phyloP scores from a whole-genome alignment of 2,113 vertebrate species.

The Sprattus sprattus region DNA sequence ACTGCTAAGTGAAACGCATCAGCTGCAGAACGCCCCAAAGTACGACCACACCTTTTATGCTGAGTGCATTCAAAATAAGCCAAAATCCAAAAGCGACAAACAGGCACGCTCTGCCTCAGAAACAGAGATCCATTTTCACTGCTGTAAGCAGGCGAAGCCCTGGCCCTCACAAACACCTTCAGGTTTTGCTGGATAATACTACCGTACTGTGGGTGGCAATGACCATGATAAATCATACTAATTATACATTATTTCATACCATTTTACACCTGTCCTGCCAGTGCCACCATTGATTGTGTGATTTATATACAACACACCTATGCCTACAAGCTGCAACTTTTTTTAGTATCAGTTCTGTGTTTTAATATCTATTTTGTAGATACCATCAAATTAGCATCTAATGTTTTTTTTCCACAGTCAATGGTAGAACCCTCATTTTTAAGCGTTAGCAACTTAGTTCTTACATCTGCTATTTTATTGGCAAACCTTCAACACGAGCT shows the following conservation, averaged over 20 bases:
- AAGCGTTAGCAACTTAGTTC: background rate
- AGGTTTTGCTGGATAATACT: background rate
- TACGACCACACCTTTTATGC: background rate
- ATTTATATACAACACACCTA: background rate
- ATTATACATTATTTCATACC: background rate
- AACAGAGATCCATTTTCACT: background rate
- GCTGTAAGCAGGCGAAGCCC: background rate
- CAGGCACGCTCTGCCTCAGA: background rate
- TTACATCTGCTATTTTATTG: background rate
- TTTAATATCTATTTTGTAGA: background rate
- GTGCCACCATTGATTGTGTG: background rate
- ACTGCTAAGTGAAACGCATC: background rate
- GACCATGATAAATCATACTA: background rate
- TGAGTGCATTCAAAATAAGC: background rate
- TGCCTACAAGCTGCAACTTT: background rate
- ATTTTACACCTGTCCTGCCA: background rate
- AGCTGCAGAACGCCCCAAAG: background rate
- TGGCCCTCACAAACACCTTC: background rate
- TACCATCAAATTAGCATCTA: background rate
- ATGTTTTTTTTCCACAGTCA: background rate
- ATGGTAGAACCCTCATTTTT: background rate
- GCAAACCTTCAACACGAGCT: background rate
- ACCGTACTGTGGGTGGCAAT: background rate
- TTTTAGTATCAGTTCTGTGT: background rate
- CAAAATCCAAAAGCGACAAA: background rate